Conservation (phyloP, 1,140 invertebrate species). For the Drosophila repleta region DNA sequence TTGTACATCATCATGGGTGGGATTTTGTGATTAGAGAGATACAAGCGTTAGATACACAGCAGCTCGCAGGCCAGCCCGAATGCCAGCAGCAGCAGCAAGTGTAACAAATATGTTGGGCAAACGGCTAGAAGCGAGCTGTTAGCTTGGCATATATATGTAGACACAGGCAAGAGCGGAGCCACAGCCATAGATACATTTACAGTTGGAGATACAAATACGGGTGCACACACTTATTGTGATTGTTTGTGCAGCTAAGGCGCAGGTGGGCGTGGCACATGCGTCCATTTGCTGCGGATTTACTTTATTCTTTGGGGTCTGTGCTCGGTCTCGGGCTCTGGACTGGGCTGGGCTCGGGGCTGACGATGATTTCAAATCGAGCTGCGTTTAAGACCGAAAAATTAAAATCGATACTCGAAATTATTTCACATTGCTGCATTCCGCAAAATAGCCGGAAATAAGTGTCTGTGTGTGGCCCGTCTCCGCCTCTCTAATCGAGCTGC, state of each 20-base stretch:
- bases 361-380: slow-evolving; percentile 37
- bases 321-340: background rate
- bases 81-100: slow-evolving; percentile 40
- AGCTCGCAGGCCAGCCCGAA: slow-evolving; percentile 8
- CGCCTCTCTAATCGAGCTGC: background rate
- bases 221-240: slow-evolving; percentile 68
- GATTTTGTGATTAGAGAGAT: slow-evolving; percentile 74
- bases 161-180: slow-evolving; percentile 22
- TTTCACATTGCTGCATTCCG: slow-evolving; percentile 38
- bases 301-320: background rate
- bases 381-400: slow-evolving; percentile 32
- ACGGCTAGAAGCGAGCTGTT: slow-evolving; percentile 16
- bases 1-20: slow-evolving; percentile 73
- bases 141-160: slow-evolving; percentile 20
- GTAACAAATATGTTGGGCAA: slow-evolving; percentile 70
- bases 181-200: slow-evolving; percentile 27
- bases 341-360: background rate
- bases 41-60: slow-evolving; percentile 33
- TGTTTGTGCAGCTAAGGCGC: slow-evolving; percentile 44
- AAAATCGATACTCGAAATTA: slow-evolving; percentile 51
- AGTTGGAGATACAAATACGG: slow-evolving; percentile 26
- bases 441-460: slow-evolving; percentile 27
- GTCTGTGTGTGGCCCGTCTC: slow-evolving; percentile 5
- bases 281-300: slow-evolving; percentile 27
- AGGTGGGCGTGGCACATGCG: slow-evolving; percentile 19